Percentiles rank a stretch among this genome's conserved stretches.
Conservation (phyloP, 1,140 invertebrate genomes). For the Tyrophagus putrescentiae region DNA sequence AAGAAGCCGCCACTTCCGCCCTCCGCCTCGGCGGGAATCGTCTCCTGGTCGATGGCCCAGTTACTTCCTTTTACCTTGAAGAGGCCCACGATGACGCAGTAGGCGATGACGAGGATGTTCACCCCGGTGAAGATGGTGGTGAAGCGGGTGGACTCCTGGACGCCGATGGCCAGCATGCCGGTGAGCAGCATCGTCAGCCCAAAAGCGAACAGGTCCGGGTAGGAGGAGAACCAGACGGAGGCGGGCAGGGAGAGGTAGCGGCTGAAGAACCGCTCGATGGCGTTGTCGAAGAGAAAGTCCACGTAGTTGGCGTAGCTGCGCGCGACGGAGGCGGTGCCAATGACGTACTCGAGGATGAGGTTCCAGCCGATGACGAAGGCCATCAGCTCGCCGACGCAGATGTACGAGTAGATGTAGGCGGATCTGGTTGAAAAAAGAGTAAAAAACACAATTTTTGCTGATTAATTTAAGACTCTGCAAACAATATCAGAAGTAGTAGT, state of each 20-base stretch:
- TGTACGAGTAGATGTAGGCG: slow-evolving; percentile 41
- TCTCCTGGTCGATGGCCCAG: slow-evolving; percentile 41
- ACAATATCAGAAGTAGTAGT: too few relatives aligned
- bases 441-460: too few relatives aligned
- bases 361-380: slow-evolving; percentile 40
- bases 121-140: slow-evolving; percentile 77
- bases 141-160: slow-evolving; percentile 67
- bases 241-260: slow-evolving; percentile 51
- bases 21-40: slow-evolving; percentile 3
- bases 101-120: slow-evolving; percentile 64
- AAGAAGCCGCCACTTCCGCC: slow-evolving; percentile 53
- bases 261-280: slow-evolving; percentile 51
- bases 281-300: slow-evolving; percentile 56
- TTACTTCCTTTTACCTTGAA: slow-evolving; percentile 61
- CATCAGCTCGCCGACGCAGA: slow-evolving; percentile 38
- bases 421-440: too few relatives aligned
- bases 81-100: slow-evolving; percentile 61
- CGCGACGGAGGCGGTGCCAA: slow-evolving; percentile 64
- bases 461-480: too few relatives aligned
- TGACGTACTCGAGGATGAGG: background rate
- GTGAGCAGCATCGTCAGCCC: slow-evolving; percentile 48
- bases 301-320: slow-evolving; percentile 73
- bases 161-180: slow-evolving; percentile 49
- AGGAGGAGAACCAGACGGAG: slow-evolving; percentile 50
- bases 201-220: slow-evolving; percentile 67